Base-by-base conservation (phyloP, 1,140 invertebrate genomes). In the Drosophila tsacasi region DNA sequence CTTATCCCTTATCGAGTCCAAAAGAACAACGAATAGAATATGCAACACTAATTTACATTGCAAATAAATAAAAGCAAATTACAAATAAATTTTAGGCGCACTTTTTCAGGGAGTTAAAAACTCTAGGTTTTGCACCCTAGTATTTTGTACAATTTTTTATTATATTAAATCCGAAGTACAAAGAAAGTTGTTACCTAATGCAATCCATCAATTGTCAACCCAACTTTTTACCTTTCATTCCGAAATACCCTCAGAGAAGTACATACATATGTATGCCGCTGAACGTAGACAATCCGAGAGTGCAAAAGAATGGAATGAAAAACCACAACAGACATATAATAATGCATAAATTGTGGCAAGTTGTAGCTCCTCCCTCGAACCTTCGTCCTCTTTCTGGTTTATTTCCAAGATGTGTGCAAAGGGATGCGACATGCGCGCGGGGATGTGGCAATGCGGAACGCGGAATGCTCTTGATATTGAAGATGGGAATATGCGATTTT, bases 281-380 rank as follows among this genome's bases (percentile, higher is more conserved):
- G 47, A 49, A 27, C 25, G 25, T 40, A 30, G 17, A 42, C 40
- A 46, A 42, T 35, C 39, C 23, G 40, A 79, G 55, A 65, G 75
- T 39, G 60, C 60, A 78, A 65, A 30, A 54, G 39, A 30, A 55
- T 37, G 23, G n/a, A 21, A 54, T 52, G 57, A 55, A 49, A 35
- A 54, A 50, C 59, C 54, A 49, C 64, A 76, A 50, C 44, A 40
- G 42, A 40, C 54, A 64, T 55, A 79, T 79, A 79, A 79, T 79
- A 79, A 79, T 79, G 67, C 67, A 78, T 79, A 79, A 79, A 72
- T 79, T 79, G 77, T 73, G 75, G 76, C 77, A 79, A 69, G 65
- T 69, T 77, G 62, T 68, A 19, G 37, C 55, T 37, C 27, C 54
- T 39, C 32, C 40, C 15, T 1, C 12, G 42, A 12, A 30, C 6